Evolutionary conservation across 2,113 vertebrate species (phyloP).

Genomic region (Mola mola): DNA sequence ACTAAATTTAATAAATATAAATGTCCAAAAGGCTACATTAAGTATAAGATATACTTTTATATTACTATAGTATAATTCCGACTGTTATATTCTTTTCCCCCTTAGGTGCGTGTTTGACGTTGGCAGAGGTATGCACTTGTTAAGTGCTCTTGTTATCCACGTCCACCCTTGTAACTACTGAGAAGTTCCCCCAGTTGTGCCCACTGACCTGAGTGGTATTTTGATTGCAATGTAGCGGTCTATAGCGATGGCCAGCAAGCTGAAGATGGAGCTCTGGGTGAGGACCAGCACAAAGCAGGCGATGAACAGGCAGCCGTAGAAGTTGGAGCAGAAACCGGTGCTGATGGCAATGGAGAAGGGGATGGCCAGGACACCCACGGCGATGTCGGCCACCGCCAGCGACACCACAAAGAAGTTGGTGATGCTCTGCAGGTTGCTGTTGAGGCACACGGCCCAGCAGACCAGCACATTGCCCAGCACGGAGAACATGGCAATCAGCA

Average conservation of each 20-base stretch:
- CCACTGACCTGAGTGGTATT: conserved; percentile 91
- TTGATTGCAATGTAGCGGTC: conserved; percentile 96
- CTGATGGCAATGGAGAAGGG: conserved; percentile 96
- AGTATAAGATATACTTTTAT: too few relatives aligned
- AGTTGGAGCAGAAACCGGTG: conserved; percentile 93
- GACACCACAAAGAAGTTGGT: conserved; percentile 98
- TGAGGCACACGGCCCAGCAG: conserved; percentile 95
- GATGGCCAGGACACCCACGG: conserved; percentile 93
- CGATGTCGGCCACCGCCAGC: conserved; percentile 93
- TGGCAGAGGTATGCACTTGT: too few relatives aligned
- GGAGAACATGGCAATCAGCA: conserved; percentile 91
- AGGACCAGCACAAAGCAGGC: conserved; percentile 95
- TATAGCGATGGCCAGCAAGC: conserved; percentile 94
- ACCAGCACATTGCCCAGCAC: conserved; percentile 95
- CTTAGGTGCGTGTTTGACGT: too few relatives aligned
- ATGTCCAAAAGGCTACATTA: too few relatives aligned
- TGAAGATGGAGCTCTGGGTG: conserved; percentile 98
- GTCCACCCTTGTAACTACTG: too few relatives aligned
- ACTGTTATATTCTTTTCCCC: too few relatives aligned
- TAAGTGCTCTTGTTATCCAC: too few relatives aligned
- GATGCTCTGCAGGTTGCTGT: conserved; percentile 95
- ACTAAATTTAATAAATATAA: too few relatives aligned
- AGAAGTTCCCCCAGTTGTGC: not conserved
- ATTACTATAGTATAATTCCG: too few relatives aligned
- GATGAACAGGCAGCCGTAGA: conserved; percentile 95